Evolutionary conservation across 2,113 vertebrate genomes (phyloP).

Genomic region (Microtus montanus): DNA sequence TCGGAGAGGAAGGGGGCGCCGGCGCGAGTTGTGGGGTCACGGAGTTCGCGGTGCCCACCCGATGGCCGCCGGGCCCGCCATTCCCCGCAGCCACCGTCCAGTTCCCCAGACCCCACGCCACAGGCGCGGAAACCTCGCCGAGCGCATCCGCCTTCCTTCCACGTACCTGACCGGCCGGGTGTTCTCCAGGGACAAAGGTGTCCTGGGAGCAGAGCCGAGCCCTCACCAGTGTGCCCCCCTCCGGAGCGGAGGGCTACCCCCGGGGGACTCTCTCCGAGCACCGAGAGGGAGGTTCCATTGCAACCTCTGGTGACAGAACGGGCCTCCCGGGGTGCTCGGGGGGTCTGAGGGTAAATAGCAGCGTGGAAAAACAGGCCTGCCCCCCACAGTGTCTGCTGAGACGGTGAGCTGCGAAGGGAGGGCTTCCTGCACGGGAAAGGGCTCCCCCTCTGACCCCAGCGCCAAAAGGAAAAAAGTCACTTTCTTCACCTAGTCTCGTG

Average conservation of each 20-base stretch:
- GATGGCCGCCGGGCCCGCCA: neutral
- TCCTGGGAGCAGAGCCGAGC: slow-evolving; percentile 46
- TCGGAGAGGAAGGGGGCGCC: too few relatives aligned
- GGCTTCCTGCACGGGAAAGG: neutral
- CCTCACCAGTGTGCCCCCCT: slow-evolving; percentile 39
- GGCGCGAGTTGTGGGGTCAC: too few relatives aligned
- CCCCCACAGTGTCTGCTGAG: neutral
- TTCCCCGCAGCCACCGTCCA: neutral
- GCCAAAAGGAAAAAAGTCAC: neutral
- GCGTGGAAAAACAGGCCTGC: slow-evolving; percentile 18
- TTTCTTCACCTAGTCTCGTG: neutral
- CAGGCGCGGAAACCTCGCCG: neutral
- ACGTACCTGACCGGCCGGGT: slow-evolving; percentile 57
- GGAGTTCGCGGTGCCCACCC: too few relatives aligned
- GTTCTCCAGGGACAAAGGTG: slow-evolving; percentile 59
- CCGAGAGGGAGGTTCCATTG: slow-evolving; percentile 44
- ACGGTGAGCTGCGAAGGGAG: neutral
- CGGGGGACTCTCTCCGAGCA: neutral
- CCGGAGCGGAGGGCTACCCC: slow-evolving; percentile 13
- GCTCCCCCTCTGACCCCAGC: neutral
- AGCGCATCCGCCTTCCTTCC: neutral
- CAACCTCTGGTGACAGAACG: neutral
- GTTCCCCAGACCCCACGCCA: neutral
- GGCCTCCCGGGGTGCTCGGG: neutral
- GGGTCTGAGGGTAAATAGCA: neutral